A percentile compares a stretch with the other conserved stretches of the same genome.
Evolutionary conservation across 2,797 vertebrate species (phyloP).

Genomic region (Acanthurus lineatus): DNA sequence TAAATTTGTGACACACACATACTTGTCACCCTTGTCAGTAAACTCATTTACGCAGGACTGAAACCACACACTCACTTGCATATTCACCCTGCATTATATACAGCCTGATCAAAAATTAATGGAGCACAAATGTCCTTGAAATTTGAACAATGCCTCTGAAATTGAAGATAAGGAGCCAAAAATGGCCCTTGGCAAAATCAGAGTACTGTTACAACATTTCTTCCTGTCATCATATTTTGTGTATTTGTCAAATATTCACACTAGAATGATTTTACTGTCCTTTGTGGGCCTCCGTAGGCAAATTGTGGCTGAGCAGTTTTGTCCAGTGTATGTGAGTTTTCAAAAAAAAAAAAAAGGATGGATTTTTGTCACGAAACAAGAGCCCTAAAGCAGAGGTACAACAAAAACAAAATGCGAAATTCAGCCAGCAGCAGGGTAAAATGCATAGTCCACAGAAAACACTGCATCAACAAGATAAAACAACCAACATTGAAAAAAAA

Average conservation of each 20-base stretch:
- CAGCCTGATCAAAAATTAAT: slow-evolving; percentile 63
- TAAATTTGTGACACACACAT: slow-evolving; percentile 34
- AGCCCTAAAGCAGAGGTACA: slow-evolving; percentile 37
- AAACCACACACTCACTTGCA: slow-evolving; percentile 43
- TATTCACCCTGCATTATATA: slow-evolving; percentile 54
- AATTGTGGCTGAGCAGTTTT: slow-evolving; percentile 44
- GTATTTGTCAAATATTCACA: slow-evolving; percentile 74
- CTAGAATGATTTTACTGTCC: slow-evolving; percentile 52
- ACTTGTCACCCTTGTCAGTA: slow-evolving; percentile 50
- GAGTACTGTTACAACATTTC: slow-evolving; percentile 55
- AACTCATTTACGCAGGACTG: slow-evolving; percentile 47
- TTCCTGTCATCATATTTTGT: slow-evolving; percentile 65
- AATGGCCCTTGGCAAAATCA: slow-evolving; percentile 43
- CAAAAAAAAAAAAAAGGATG: slow-evolving; percentile 29
- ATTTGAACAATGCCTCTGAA: slow-evolving; percentile 66
- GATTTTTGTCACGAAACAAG: slow-evolving; percentile 56
- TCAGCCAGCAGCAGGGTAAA: slow-evolving; percentile 15
- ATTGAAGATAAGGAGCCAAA: slow-evolving; percentile 53
- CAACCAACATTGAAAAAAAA: not conserved
- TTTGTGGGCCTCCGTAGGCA: slow-evolving; percentile 56
- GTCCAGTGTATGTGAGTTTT: slow-evolving; percentile 36
- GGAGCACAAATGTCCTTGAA: slow-evolving; percentile 74
- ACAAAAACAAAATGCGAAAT: slow-evolving; percentile 2
- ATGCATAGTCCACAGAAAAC: slow-evolving; percentile 39
- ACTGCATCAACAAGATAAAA: slow-evolving; percentile 37